Evolutionary conservation across 2,888 invertebrate genomes (phyloP), one percentile per base, ranked within the genome.

Genomic region (Protonemura montana): DNA sequence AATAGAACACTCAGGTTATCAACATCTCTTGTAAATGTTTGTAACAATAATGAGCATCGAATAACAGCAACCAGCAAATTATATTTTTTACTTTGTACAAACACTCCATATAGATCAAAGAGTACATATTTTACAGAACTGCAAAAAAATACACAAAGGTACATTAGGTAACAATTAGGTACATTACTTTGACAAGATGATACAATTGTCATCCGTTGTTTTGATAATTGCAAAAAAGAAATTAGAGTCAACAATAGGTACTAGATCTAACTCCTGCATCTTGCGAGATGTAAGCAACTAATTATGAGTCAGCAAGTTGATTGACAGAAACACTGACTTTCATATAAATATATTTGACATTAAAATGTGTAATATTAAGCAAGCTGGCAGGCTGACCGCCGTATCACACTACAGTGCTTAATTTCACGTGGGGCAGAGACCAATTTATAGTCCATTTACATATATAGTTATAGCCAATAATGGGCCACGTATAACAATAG

Each of bases 61-160:
- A 13, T 59, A 59, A 59, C 59, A 59, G 59, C 59, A 59, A 59
- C 59, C 59, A 59, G 59, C 59, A 59, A 59, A 59, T 59, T 59
- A 59, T 59, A 59, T 59, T 59, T 59, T 59, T 59, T 10, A 59
- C 59, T 59, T 59, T 59, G 59, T 59, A 59, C 59, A 59, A 59
- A 59, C 59, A 59, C 59, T 59, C 59, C 59, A 59, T 59, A 16
- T 21, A 59, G 59, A 59, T 59, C 59, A 59, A 59, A 59, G 21
- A 59, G 59, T 59, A 59, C 59, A 59, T 59, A 59, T 59, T 59
- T 59, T 59, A 59, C 59, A 59, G 59, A 59, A 21, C 13, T 59
- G 59, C 59, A 21, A 59, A 59, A 59, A 21, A 59, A 7, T 59
- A 59, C 59, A 59, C 1, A 21, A 16, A 59, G 59, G 59, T 59